These are phyloP conservation scores for Tachina lurida DNA, from an alignment of 2,888 invertebrate genomes.

Conservation along the genomic window DNA sequence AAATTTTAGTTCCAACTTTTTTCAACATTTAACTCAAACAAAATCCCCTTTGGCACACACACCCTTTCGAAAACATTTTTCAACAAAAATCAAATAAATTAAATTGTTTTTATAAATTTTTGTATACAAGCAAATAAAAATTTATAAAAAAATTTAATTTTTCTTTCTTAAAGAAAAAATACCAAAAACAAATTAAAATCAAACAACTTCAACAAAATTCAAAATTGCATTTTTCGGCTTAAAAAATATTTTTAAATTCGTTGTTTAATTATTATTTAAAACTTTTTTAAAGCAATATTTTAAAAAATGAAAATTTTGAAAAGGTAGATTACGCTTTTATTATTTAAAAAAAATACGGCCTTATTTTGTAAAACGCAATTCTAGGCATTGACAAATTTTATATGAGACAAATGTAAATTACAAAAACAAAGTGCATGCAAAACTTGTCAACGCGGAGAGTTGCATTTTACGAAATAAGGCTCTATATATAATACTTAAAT, in stretches of 20 bases:
- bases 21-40: slow-evolving; percentile 46
- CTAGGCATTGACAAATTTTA: no score
- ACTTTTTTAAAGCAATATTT: slow-evolving; percentile 61
- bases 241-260: slow-evolving; percentile 57
- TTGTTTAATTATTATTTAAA: slow-evolving; percentile 37
- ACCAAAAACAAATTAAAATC: slow-evolving; percentile 7
- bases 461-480: no score
- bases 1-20: slow-evolving; percentile 40
- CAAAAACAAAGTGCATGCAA: no score
- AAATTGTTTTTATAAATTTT: slow-evolving; percentile 47
- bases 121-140: slow-evolving; percentile 49
- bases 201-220: slow-evolving; percentile 75
- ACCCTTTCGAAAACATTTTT: slow-evolving; percentile 81
- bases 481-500: slow-evolving; percentile 40
- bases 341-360: slow-evolving; percentile 38
- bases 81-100: slow-evolving; percentile 43
- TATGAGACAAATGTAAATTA: no score
- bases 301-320: slow-evolving; percentile 38
- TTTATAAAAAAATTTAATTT: slow-evolving; percentile 40
- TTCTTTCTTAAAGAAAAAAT: neutral
- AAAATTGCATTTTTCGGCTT: slow-evolving; percentile 79
- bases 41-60: slow-evolving; percentile 77
- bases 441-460: no score
- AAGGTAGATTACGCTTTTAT: slow-evolving; percentile 62
- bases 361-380: no score